Percentiles rank a stretch among this genome's conserved stretches.
Conservation (phyloP, 1,140 invertebrate genomes). For the Atta cephalotes region DNA sequence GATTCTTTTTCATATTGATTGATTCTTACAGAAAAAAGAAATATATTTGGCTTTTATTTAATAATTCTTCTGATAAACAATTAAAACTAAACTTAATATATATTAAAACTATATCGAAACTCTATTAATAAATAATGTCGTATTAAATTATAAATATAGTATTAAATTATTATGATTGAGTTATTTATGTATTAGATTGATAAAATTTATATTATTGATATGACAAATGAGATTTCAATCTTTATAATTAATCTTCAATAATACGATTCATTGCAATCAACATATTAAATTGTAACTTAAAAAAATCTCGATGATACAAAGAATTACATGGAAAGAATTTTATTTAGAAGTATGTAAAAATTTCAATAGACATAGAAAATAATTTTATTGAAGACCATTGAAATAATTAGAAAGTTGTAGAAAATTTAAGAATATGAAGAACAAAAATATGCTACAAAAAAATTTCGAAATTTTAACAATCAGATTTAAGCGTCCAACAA, state of each 20-base stretch:
- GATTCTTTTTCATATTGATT: background rate
- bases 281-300: background rate
- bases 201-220: background rate
- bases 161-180: background rate
- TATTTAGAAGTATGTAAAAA: no score
- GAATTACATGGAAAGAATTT: background rate
- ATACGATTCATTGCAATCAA: background rate
- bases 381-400: no score
- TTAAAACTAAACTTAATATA: background rate
- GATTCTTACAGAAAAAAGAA: background rate
- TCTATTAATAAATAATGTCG: background rate
- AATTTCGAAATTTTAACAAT: no score
- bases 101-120: background rate
- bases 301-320: background rate
- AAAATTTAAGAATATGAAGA: no score
- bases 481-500: no score
- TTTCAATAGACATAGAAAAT: no score
- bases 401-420: no score
- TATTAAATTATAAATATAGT: background rate
- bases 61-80: background rate
- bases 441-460: no score
- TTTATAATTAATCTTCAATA: no score
- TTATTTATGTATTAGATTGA: background rate
- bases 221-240: background rate
- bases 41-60: background rate